Evolutionary conservation across 2,113 vertebrate species (phyloP).

Genomic region (Oostethus manadensis): DNA sequence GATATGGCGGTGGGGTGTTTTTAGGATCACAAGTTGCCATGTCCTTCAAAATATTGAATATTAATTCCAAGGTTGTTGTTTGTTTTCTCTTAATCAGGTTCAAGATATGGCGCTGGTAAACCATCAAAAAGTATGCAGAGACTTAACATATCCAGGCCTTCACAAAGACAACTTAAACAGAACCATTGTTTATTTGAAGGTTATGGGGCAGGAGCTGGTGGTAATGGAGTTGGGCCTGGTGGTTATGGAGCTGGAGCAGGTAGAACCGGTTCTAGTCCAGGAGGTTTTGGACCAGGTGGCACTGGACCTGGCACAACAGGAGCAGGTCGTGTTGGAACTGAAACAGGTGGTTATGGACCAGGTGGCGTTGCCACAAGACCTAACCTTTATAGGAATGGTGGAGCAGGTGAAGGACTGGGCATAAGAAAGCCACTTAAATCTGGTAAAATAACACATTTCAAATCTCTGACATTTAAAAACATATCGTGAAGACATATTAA

Average conservation of each 20-base stretch:
- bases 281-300: constrained; percentile 37
- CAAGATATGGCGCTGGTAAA: constrained; percentile 51
- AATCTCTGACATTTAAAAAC: constrained; percentile 2
- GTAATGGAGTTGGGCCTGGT: constrained; percentile 34
- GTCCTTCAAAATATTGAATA: not conserved
- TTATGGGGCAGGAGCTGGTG: constrained; percentile 50
- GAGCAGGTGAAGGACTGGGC: constrained; percentile 41
- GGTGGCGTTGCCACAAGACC: constrained; percentile 49
- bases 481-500: not conserved
- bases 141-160: not conserved
- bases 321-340: constrained; percentile 17
- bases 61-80: not conserved
- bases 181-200: constrained; percentile 32
- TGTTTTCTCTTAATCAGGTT: constrained; percentile 30
- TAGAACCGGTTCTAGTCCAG: constrained; percentile 23
- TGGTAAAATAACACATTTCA: constrained; percentile 29
- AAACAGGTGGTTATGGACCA: constrained; percentile 21
- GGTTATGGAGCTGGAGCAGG: constrained; percentile 40
- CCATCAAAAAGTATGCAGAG: constrained; percentile 52
- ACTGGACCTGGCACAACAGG: constrained; percentile 31
- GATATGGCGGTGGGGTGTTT: constrained; percentile 42
- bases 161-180: not conserved
- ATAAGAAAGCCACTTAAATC: constrained; percentile 50
- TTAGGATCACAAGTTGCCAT: not conserved
- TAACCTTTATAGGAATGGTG: constrained; percentile 37